Base-by-base conservation (phyloP, 2,797 vertebrate genomes). In the Neosilurus mollespiculum region DNA sequence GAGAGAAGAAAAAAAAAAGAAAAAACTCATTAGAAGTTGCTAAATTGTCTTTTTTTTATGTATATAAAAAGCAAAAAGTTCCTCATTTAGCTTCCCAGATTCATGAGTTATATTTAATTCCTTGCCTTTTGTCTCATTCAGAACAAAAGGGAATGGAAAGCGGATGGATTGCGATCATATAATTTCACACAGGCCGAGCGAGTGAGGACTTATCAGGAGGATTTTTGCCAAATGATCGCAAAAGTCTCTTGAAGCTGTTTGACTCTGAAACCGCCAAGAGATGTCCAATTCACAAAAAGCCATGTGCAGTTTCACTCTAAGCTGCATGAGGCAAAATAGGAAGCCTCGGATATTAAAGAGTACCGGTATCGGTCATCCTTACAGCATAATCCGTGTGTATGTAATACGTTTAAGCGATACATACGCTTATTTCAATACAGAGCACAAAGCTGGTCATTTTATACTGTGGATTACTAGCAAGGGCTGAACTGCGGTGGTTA, bases 31-130 rank as follows among this genome's bases (percentile, higher is more conserved):
- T 83, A 69, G 18, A 53, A 20, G 18, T 34, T 61, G 37, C 65
- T 34, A 58, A 67, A 76, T 54, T 65, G 24, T 56, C 56, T 9
- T 9, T 51, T 81, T 73, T 37, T 10, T 22, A 2, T 56, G 16
- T 58, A 24, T 22, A 66, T 26, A 82, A 73, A 76, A 66, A 12
- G 66, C n/a, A 69, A 77, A 67, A 18, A 11, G 54, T 70, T 70
- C n/a, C 34, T 69, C 81, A 51, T 66, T 78, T 58, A 61, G 20
- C 67, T 83, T 34, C 61, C 14, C 20, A n/a, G 34, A 20, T 43
- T 61, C 26, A 14, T 8, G 12, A 61, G 20, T 24, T 43, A 8
- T 61, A 4, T 77, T 43, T 61, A 43, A 76, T 37, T n/a, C 2
- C 71, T 26, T 18, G 9, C 59, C 49, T 75, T 64, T 22, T 64